A percentile compares a stretch with the other conserved stretches of the same genome.
phyloP scores from a whole-genome alignment of 2,113 vertebrate genomes.

The Clarias magur region DNA sequence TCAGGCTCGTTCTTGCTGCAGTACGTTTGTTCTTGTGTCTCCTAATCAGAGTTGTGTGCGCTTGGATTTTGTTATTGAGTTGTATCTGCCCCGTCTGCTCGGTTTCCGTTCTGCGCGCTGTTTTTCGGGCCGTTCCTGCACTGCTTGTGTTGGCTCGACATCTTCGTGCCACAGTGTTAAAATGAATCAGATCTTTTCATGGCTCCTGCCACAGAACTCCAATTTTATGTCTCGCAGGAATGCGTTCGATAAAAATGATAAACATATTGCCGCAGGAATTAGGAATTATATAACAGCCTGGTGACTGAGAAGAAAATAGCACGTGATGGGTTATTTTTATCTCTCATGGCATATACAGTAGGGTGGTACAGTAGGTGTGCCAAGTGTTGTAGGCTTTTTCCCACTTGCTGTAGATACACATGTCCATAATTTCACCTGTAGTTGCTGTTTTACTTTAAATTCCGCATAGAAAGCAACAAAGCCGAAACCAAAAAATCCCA shows the following conservation, averaged over 20 bases:
- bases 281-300: constrained; percentile 66
- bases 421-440: background rate
- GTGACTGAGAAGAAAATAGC: constrained; percentile 56
- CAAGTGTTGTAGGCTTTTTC: background rate
- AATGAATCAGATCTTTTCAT: constrained; percentile 82
- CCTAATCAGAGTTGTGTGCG: background rate
- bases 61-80: constrained; percentile 60
- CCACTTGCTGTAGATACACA: background rate
- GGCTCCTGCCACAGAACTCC: constrained; percentile 73
- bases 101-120: constrained; percentile 18
- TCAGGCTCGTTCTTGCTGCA: background rate
- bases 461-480: background rate
- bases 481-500: background rate
- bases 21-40: background rate
- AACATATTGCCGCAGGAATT: constrained; percentile 70
- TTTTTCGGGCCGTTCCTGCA: constrained; percentile 74
- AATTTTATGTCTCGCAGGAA: constrained; percentile 74
- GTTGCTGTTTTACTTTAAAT: background rate
- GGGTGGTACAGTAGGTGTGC: background rate
- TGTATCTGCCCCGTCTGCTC: constrained; percentile 63
- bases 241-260: constrained; percentile 72
- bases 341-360: background rate
- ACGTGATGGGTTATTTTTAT: background rate
- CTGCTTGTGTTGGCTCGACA: constrained; percentile 81
- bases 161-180: constrained; percentile 66